Percentiles rank a stretch among this genome's conserved stretches.
Evolutionary conservation across 2,888 invertebrate genomes (phyloP).

Genomic region (Drosophila demipolita): DNA sequence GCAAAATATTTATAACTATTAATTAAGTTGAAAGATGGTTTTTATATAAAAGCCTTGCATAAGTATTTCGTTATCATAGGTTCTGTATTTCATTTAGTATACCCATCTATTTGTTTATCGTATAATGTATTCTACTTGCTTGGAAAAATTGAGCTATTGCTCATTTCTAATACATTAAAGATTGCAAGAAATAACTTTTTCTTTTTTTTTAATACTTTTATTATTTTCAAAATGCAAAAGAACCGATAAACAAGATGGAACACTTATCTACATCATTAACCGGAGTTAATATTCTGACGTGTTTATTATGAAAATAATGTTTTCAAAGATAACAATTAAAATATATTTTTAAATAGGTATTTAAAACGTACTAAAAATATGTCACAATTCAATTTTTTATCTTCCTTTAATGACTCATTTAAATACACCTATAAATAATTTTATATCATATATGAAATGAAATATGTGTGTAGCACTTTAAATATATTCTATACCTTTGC

Average conservation of each 20-base stretch:
- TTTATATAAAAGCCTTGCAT: not conserved
- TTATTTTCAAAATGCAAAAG: not conserved
- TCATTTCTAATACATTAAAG: not conserved
- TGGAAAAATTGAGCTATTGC: not conserved
- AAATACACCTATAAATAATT: not conserved
- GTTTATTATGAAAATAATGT: not conserved
- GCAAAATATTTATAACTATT: not conserved
- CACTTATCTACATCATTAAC: not conserved
- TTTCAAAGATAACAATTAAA: not conserved
- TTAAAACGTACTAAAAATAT: not conserved
- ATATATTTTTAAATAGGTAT: not conserved
- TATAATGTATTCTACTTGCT: not conserved
- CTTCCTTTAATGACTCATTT: not conserved
- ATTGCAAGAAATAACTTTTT: not conserved
- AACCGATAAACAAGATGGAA: not conserved
- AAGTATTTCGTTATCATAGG: not conserved
- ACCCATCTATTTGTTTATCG: not conserved
- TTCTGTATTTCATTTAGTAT: not conserved
- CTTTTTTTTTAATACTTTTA: not conserved
- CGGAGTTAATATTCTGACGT: not conserved
- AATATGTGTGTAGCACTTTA: not conserved
- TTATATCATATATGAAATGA: not conserved
- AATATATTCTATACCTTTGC: slow-evolving; percentile 3
- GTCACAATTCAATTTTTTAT: not conserved
- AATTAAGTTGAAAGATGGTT: not conserved